Evolutionary conservation across 37 sponge, comb jelly and placozoan species (phyloP).

Genomic region (Amphimedon queenslandica): DNA sequence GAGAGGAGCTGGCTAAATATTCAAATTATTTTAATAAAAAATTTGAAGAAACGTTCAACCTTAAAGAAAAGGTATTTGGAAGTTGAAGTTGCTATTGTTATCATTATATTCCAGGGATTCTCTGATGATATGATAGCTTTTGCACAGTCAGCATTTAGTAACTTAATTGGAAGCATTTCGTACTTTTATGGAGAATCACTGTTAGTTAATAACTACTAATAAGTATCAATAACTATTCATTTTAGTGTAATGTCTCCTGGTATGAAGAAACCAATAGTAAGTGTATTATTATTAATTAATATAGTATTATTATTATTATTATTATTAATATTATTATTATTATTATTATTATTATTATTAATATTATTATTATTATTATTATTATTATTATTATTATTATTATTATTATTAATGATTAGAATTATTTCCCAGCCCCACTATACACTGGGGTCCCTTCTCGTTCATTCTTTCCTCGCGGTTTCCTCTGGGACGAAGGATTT

Average conservation of each 20-base stretch:
- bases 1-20: background rate
- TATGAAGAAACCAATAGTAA: background rate
- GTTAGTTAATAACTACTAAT: constrained; percentile 17
- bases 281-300: background rate
- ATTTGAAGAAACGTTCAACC: constrained; percentile 65
- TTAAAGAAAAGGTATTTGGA: constrained; percentile 56
- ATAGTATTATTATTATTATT: background rate
- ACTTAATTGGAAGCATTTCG: constrained; percentile 94
- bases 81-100: no score
- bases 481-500: constrained; percentile 99
- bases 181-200: constrained; percentile 92
- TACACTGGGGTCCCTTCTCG: constrained; percentile 92
- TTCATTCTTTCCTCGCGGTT: constrained; percentile 98
- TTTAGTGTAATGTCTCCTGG: background rate
- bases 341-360: no score
- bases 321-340: background rate
- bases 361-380: background rate
- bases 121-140: constrained; percentile 60
- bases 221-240: background rate
- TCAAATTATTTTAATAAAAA: background rate
- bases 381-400: background rate
- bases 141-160: constrained; percentile 91
- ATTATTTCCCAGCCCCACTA: constrained; percentile 71
- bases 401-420: constrained; percentile 13
- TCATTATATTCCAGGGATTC: constrained; percentile 59